A percentile compares a stretch with the other conserved stretches of the same genome.
phyloP scores from a whole-genome alignment of 2,113 vertebrate species.

The Cyprinodon tularosa region DNA sequence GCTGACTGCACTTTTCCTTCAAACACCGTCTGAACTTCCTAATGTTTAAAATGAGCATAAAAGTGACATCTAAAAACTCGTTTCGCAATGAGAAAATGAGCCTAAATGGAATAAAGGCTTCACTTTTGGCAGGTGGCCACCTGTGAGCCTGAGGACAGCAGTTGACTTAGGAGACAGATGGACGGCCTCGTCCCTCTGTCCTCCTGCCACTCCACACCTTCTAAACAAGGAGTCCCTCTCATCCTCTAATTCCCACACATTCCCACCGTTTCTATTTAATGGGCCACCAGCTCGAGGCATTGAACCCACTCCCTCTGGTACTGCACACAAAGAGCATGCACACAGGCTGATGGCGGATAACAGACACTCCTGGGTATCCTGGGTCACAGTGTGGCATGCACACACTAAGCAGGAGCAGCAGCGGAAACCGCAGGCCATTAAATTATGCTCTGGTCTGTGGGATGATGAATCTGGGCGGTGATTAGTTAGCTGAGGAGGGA shows the following conservation, averaged over 20 bases:
- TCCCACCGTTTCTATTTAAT: slow-evolving; percentile 42
- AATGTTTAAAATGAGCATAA: not conserved
- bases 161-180: slow-evolving; percentile 58
- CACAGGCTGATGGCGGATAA: slow-evolving; percentile 57
- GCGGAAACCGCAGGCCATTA: slow-evolving; percentile 41
- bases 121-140: slow-evolving; percentile 21
- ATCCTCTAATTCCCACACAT: slow-evolving; percentile 12
- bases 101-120: slow-evolving; percentile 3
- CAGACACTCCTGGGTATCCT: slow-evolving; percentile 56
- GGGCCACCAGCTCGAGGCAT: slow-evolving; percentile 57
- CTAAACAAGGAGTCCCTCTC: slow-evolving; percentile 59
- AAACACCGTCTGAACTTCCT: not conserved
- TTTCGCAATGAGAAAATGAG: not conserved
- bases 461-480: slow-evolving; percentile 72
- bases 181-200: slow-evolving; percentile 37
- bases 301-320: slow-evolving; percentile 55
- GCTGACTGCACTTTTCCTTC: too few relatives aligned
- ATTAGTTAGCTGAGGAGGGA: slow-evolving; percentile 69
- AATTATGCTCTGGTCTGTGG: slow-evolving; percentile 57
- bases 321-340: slow-evolving; percentile 48
- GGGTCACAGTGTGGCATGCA: slow-evolving; percentile 25
- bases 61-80: not conserved
- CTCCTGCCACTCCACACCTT: slow-evolving; percentile 37
- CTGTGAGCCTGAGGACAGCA: slow-evolving; percentile 56
- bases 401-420: slow-evolving; percentile 14